phyloP scores from a whole-genome alignment of 2,888 invertebrate species.

The Agrypnus murinus region DNA sequence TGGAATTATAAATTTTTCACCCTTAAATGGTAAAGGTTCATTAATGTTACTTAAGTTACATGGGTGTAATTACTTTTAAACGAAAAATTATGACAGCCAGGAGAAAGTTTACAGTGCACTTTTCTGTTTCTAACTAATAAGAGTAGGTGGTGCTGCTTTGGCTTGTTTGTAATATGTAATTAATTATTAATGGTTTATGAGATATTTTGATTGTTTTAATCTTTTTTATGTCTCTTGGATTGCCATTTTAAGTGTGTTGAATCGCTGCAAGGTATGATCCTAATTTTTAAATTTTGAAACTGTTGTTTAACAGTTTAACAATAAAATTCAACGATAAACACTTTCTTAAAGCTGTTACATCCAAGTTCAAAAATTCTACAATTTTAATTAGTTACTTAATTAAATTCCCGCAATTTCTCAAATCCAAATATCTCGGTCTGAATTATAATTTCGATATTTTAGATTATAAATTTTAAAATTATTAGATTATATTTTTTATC shows the following conservation, averaged over 20 bases:
- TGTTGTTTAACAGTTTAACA: too few species aligned
- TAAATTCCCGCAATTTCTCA: too few species aligned
- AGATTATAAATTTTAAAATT: too few species aligned
- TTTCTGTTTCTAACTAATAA: slow-evolving; percentile 20
- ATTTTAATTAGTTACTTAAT: too few species aligned
- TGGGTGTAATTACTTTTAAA: slow-evolving; percentile 26
- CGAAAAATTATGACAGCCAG: slow-evolving; percentile 34
- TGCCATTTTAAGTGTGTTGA: slow-evolving; percentile 3
- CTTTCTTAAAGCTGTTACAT: too few species aligned
- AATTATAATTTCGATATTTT: too few species aligned
- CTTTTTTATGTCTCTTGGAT: slow-evolving; percentile 3
- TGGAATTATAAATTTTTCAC: slow-evolving; percentile 24
- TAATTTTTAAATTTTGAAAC: background rate
- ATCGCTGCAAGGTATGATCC: background rate
- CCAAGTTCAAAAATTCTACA: too few species aligned
- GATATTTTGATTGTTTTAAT: slow-evolving; percentile 23
- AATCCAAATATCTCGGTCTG: too few species aligned
- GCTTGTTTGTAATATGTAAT: slow-evolving; percentile 24
- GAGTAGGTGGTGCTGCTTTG: slow-evolving; percentile 28
- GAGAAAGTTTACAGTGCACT: slow-evolving; percentile 33
- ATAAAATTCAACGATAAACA: too few species aligned
- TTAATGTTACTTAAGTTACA: slow-evolving; percentile 28
- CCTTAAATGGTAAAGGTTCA: slow-evolving; percentile 35
- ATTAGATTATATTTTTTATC: too few species aligned
- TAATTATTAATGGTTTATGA: slow-evolving; percentile 27